Evolutionary conservation across 1,140 invertebrate species (phyloP).

Genomic region (Orius laevigatus): DNA sequence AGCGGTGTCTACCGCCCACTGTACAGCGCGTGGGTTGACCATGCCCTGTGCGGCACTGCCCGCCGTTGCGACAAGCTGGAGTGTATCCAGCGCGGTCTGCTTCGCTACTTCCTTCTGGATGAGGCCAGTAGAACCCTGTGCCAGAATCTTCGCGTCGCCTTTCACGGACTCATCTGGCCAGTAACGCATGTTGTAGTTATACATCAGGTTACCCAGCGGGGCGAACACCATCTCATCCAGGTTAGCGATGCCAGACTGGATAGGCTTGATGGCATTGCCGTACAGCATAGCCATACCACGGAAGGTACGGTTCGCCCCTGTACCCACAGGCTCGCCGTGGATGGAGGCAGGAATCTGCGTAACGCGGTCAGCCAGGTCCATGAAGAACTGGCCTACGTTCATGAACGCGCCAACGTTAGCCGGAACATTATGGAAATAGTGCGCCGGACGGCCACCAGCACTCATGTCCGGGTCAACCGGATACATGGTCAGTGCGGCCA

Average conservation of each 20-base stretch:
- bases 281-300: neutral
- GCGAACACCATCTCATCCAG: neutral
- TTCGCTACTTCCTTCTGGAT: neutral
- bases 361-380: neutral
- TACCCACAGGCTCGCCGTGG: neutral
- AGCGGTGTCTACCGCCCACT: neutral
- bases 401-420: neutral
- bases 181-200: neutral
- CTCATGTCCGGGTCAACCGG: neutral
- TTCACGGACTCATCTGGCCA: neutral
- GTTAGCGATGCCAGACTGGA: neutral
- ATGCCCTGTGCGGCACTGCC: neutral
- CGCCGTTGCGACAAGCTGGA: neutral
- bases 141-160: neutral
- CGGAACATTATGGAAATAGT: neutral
- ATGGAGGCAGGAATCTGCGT: neutral
- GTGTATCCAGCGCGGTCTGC: neutral
- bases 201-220: neutral
- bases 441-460: neutral
- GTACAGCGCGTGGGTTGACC: neutral
- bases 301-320: neutral
- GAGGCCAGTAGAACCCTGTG: neutral
- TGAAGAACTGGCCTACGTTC: neutral
- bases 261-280: neutral
- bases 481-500: neutral